Base-by-base conservation (phyloP, 2,888 invertebrate species). In the Hermaeophaga mercurialis region DNA sequence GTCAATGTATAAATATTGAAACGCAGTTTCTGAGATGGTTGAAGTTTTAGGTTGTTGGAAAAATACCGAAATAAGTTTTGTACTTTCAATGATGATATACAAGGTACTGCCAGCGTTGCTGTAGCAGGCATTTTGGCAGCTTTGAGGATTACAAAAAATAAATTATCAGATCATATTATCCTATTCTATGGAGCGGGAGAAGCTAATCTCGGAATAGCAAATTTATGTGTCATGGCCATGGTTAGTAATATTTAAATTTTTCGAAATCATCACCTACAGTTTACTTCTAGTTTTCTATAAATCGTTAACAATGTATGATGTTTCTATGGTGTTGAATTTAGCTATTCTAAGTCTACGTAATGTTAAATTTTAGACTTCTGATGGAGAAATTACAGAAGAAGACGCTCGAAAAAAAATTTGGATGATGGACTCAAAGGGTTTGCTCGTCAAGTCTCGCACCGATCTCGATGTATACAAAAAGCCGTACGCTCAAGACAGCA, bases 71-170 rank as follows among this genome's bases (percentile, higher is more conserved):
- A 91, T 69, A 76, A 85, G 71, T 89, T 91, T 78, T 97, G 97
- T 79, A 96, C 95, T 8, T 99, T 99, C 80, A 99, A 99, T 80
- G 99, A 99, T 77, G 99, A 99, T 77, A 99, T 99, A 74, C 97
- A 99, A 56, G 73, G 72, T 7, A 68, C 68, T 11, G 98, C 98
- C 1, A 83, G 95, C 2, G 98, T 99, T 11, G 96, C 95, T 7
- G 90, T 98, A 12, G 95, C 94, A 7, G 99, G 98, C 0, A 80
- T 99, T 44, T 75, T 98, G 59, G 92, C 96, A 33, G 90, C 94
- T 18, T 81, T 95, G 33, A 83, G 90, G 56, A 79, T 96, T 67
- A 96, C 96, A 9, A 86, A 88, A 64, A 93, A 86, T 62, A 84
- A 83, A 65, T 81, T 99, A 22, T 85, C 86, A 1, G 91, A 97